These are phyloP conservation scores for Brachyistius frenatus DNA, from an alignment of 2,113 vertebrate species.

Conservation along the genomic window DNA sequence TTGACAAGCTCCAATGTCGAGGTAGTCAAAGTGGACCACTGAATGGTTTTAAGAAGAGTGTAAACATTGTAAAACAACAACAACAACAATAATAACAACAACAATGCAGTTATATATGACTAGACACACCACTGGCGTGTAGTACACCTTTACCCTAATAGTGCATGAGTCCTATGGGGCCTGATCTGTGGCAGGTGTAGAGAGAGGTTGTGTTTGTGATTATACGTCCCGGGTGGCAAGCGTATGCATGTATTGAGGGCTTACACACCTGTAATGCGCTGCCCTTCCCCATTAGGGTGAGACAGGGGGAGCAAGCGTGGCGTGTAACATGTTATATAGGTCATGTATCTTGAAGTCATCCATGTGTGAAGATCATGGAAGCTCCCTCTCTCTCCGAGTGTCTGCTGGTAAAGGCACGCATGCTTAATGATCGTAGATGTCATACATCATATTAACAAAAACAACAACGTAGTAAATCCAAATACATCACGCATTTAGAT, in stretches of 20 bases:
- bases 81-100: no score
- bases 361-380: constrained; percentile 84
- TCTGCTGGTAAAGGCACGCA: constrained; percentile 54
- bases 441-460: neutral
- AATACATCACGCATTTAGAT: neutral
- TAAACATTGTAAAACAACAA: neutral
- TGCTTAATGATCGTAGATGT: constrained; percentile 38
- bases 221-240: constrained; percentile 59
- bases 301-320: constrained; percentile 78
- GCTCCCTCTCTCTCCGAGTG: constrained; percentile 61
- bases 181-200: constrained; percentile 71
- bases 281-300: constrained; percentile 78
- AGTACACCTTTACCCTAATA: constrained; percentile 34
- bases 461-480: neutral
- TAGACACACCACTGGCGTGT: constrained; percentile 25
- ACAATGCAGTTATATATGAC: neutral
- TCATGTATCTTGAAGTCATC: constrained; percentile 85
- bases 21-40: neutral
- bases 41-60: neutral
- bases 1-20: neutral
- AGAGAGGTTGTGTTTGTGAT: constrained; percentile 69
- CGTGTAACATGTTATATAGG: constrained; percentile 85
- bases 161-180: constrained; percentile 61
- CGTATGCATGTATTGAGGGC: constrained; percentile 32
- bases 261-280: constrained; percentile 82